Conservation (phyloP, 2,113 vertebrate genomes). For the Dicrurus megarhynchus region DNA sequence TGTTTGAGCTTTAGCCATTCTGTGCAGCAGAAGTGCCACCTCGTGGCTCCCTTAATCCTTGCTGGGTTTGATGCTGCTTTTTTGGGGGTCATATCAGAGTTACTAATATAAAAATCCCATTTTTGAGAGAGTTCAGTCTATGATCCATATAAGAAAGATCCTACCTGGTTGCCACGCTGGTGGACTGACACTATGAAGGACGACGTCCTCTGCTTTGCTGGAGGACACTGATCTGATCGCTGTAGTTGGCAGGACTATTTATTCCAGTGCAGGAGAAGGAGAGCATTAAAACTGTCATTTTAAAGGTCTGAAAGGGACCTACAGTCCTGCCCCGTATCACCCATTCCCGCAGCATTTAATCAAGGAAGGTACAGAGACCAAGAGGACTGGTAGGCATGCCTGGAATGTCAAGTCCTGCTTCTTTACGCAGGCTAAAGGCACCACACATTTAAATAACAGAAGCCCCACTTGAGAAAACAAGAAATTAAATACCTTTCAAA, state of each 20-base stretch:
- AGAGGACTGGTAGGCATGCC: neutral
- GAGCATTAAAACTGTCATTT: neutral
- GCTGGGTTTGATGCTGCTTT: neutral
- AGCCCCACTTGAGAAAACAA: slow-evolving; percentile 1
- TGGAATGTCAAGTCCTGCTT: neutral
- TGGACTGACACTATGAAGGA: neutral
- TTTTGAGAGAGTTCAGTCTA: neutral
- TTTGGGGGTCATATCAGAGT: neutral
- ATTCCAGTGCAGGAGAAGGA: neutral
- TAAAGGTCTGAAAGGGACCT: neutral
- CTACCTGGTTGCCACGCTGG: neutral
- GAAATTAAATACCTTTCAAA: slow-evolving; percentile 28
- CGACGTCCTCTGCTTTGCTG: neutral
- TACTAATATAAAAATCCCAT: neutral
- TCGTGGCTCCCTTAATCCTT: slow-evolving; percentile 25
- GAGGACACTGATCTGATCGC: neutral
- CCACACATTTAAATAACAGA: neutral
- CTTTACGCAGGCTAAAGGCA: neutral
- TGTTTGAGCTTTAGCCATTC: neutral
- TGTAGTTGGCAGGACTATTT: neutral
- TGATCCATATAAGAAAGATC: neutral
- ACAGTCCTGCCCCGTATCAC: neutral
- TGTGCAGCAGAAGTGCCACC: slow-evolving; percentile 63
- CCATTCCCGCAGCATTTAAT: neutral
- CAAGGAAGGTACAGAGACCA: neutral